Percentiles rank a stretch among this genome's conserved stretches.
These are phyloP conservation scores for Myotis myotis DNA, from an alignment of 2,797 vertebrate genomes.

Conservation along the genomic window DNA sequence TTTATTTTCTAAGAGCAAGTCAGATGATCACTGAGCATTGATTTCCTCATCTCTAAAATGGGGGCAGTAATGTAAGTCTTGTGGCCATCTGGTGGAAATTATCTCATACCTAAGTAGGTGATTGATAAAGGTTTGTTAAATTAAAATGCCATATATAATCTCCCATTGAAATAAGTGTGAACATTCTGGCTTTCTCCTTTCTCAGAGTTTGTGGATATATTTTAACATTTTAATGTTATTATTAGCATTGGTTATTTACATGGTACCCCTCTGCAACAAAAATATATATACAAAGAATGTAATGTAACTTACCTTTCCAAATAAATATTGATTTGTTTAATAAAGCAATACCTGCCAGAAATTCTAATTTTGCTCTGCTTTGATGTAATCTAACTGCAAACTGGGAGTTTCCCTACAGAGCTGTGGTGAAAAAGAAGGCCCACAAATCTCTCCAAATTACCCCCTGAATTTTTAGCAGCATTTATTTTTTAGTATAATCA, in stretches of 20 bases:
- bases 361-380: constrained; percentile 38
- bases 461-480: not conserved
- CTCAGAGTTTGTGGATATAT: constrained; percentile 1
- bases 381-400: constrained; percentile 26
- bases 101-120: not conserved
- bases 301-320: constrained; percentile 46
- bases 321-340: constrained; percentile 66
- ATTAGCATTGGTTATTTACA: constrained; percentile 30
- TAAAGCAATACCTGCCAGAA: constrained; percentile 50
- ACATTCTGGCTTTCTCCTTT: constrained; percentile 8
- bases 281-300: constrained; percentile 14
- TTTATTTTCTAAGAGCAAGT: not conserved
- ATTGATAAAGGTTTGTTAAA: constrained; percentile 5
- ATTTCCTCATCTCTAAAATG: constrained; percentile 1
- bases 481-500: constrained; percentile 24
- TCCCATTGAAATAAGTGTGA: not conserved
- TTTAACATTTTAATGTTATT: constrained; percentile 22
- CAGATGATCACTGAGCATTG: not conserved
- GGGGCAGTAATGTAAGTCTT: not conserved
- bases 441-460: constrained; percentile 40
- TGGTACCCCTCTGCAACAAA: not conserved
- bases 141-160: not conserved
- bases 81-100: not conserved
- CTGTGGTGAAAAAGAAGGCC: constrained; percentile 1
- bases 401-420: constrained; percentile 37